Evolutionary conservation across 2,888 invertebrate genomes (phyloP), one percentile per base, ranked within the genome.

Genomic region (Prionchulus punctatus): DNA sequence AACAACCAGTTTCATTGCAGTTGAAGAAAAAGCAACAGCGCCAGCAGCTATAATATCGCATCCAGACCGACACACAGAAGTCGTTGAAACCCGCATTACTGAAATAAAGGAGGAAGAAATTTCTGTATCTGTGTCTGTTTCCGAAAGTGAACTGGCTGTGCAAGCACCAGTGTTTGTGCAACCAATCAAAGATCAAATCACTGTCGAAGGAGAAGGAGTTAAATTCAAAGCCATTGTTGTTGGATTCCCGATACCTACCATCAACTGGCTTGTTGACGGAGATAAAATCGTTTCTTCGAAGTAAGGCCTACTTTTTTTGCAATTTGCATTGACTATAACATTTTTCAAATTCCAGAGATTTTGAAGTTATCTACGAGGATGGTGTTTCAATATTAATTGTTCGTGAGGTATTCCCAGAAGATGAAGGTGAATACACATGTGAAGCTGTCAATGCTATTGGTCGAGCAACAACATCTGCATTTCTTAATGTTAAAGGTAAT

Each of bases 351-450:
- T 55, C 30, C 56, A 58, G 59, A 63, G 67, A 68, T 48, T 68
- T 66, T 61, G 60, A 62, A 15, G 61, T 67, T 21, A 61, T 68
- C 25, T 69, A 64, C 57, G 68, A 68, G 53, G 68, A 68, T 54
- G 68, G 87, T 59, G 85, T 85, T 45, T 86, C 86, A 15, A 80
- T 85, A 60, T 76, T 91, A 57, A 83, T 84, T 53, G 86, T 91
- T 66, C 80, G 83, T 56, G 85, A 88, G 75, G 82, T 86, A 4
- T 86, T 83, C 72, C 84, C 58, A n/a, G 90, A 90, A 79, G 86
- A 89, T 77, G 81, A 84, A 66, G 90, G 90, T 55, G 81, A 80
- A 70, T 91, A 91, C 72, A 80, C 80, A 58, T 89, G 89, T 72
- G 78, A 79, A 66, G 90, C 88, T 53, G 77, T 78, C 54, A 91